Base-by-base conservation (phyloP, 2,797 vertebrate species). In the Acomys russatus region DNA sequence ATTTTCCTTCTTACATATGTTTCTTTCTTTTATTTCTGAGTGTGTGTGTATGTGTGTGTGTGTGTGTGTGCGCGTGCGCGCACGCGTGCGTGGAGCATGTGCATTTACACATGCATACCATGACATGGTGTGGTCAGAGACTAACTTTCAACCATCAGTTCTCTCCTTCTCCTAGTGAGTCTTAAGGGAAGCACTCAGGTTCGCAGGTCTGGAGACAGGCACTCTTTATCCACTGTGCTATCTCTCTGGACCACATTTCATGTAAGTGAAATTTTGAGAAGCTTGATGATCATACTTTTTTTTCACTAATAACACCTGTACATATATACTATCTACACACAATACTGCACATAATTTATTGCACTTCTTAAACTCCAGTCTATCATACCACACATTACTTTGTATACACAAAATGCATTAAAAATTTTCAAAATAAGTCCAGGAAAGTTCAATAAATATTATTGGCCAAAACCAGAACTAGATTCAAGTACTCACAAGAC, bases 401-500 rank as follows among this genome's bases (percentile, higher is more conserved):
- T 92, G 23, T 70, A 74, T 71, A 91, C 4, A 93, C 49, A 91
- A 90, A 88, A 88, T 25, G 20, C 20, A 56, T 73, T 76, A 0
- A 18, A 25, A 44, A 44, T 3, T 76, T 94, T 90, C 90, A 73
- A 86, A 83, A 25, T 83, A 85, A 76, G 11, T 25, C 86, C 0
- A 56, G 25, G 28, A 70, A 14, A 96, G 35, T 77, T 97, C 73
- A 94, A 83, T 92, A 96, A 93, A 93, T 96, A 15, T 95, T 93
- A 54, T 30, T 44, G 88, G 35, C 93, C 70, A 93, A 91, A 94
- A 96, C 93, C 6, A 76, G 38, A 95, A 89, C 8, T 6, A 59
- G 91, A 76, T 54, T 88, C 8, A 84, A 82, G 2, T 17, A 18
- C 92, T 94, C 94, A 30, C 49, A 63, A 59, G 23, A 73, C 23